Base-by-base conservation (phyloP, 1,140 invertebrate species). In the Drosophila micromelanica region DNA sequence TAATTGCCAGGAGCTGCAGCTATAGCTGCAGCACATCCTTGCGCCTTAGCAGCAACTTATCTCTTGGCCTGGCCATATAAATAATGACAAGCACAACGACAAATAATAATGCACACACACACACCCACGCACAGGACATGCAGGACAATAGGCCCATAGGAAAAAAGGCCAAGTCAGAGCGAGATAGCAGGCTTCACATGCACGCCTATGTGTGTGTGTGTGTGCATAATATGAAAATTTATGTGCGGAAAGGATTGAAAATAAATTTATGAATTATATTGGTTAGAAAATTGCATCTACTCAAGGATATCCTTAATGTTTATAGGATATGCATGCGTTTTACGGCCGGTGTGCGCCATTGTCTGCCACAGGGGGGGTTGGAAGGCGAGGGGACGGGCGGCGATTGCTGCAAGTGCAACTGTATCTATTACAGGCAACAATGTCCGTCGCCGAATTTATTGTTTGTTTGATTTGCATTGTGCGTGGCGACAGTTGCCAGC, bases 221-320 rank as follows among this genome's bases (percentile, higher is more conserved):
- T 85, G 45, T 57, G 79, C 77, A 87, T 87, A 90, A 90, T 90
- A 91, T 91, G 89, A 90, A 76, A 90, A 90, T 90, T 90, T 90
- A 90, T 91, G 89, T 89, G 80, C 84, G 84, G 80, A 91, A 91
- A 91, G 89, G 80, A 91, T 91, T 91, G 89, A 89, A 91, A 91
- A 91, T 91, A 91, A 91, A 91, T 91, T 91, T 91, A 91, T 91
- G 90, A 91, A 91, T 91, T 91, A 91, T 91, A 91, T 91, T 91
- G 89, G 89, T 81, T 91, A 91, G 89, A 91, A 91, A 91, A 91
- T 91, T 91, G 89, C 80, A 91, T 91, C 80, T 87, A 91, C 82
- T 90, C 89, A 90, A 90, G 89, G 89, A 90, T 91, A 90, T 90
- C 89, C 89, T 91, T 91, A 90, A 90, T 90, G 85, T 81, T 74